Evolutionary conservation across 2,888 invertebrate species (phyloP).

Genomic region (Metellina segmentata): DNA sequence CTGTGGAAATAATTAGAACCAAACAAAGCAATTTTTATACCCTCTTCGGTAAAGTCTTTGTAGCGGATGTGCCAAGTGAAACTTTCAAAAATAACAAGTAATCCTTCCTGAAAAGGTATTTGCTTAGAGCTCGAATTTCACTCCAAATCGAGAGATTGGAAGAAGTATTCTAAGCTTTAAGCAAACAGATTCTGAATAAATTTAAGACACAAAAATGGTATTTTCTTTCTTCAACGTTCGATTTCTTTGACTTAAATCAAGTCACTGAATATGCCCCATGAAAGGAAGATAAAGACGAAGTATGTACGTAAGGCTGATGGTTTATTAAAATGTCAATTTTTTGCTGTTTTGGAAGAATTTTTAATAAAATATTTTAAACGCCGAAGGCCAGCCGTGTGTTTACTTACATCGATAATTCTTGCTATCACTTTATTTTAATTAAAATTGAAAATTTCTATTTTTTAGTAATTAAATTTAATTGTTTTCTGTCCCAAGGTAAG

Average conservation of each 20-base stretch:
- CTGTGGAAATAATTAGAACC: not conserved
- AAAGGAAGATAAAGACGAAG: too few relatives aligned
- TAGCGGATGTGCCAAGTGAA: conserved; percentile 5
- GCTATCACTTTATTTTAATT: too few relatives aligned
- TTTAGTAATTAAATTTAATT: too few relatives aligned
- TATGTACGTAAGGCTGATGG: too few relatives aligned
- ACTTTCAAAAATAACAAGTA: not conserved
- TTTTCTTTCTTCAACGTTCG: not conserved
- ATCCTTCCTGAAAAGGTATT: conserved; percentile 18
- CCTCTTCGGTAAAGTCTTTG: not conserved
- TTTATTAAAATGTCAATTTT: too few relatives aligned
- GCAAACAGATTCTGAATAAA: not conserved
- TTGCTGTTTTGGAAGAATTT: too few relatives aligned
- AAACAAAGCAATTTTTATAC: not conserved
- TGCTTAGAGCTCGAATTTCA: not conserved
- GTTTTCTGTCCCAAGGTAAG: too few relatives aligned
- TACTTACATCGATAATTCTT: too few relatives aligned
- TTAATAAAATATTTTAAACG: too few relatives aligned
- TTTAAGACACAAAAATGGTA: not conserved
- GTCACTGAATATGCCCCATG: too few relatives aligned
- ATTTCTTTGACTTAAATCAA: not conserved
- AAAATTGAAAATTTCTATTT: too few relatives aligned
- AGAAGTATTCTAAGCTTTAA: not conserved
- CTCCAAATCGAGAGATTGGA: not conserved
- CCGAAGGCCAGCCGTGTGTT: too few relatives aligned